phyloP scores from a whole-genome alignment of 2,888 invertebrate species.

The Meandrusa payeni region DNA sequence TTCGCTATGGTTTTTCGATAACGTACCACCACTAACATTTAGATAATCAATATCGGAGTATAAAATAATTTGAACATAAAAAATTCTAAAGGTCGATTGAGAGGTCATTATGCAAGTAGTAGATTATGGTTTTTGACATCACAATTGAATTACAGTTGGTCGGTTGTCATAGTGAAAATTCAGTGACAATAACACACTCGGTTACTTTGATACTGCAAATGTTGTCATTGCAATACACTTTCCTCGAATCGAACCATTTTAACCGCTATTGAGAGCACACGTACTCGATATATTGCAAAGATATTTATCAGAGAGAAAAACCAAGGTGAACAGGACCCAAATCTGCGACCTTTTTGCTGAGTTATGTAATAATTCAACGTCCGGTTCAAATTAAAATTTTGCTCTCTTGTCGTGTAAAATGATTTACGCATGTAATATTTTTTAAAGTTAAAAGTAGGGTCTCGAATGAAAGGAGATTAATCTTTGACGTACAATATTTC shows the following conservation, averaged over 20 bases:
- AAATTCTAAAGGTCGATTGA: no score
- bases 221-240: neutral
- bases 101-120: no score
- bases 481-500: neutral
- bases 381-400: conserved; percentile 26
- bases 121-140: no score
- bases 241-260: conserved; percentile 5
- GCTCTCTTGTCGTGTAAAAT: conserved; percentile 18
- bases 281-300: conserved; percentile 8
- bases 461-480: conserved; percentile 15
- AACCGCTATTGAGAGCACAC: neutral
- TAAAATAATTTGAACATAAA: no score
- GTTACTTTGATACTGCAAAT: no score
- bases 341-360: conserved; percentile 22
- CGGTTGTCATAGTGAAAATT: no score
- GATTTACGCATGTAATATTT: conserved; percentile 28
- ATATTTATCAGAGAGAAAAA: conserved; percentile 19
- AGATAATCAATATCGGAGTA: no score
- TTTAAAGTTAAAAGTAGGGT: conserved; percentile 24
- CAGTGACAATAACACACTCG: no score
- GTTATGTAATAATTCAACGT: conserved; percentile 29
- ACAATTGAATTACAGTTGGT: no score
- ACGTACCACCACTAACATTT: no score
- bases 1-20: no score
- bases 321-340: conserved; percentile 24